phyloP scores from a whole-genome alignment of 2,888 invertebrate species.

The Autographa gamma region DNA sequence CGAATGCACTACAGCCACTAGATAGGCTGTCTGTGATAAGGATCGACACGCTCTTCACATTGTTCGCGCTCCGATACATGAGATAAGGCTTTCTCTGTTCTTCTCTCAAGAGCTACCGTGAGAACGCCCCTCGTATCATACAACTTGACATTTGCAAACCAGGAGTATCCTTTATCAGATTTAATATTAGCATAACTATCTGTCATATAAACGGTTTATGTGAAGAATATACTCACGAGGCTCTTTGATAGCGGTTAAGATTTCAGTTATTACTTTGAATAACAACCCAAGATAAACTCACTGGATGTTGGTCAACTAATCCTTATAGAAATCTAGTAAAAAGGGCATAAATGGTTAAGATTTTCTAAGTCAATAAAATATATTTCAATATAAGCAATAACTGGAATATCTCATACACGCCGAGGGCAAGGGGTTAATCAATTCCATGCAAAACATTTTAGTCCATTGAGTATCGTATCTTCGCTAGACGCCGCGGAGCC shows the following conservation, averaged over 20 bases:
- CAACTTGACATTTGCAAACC: constrained; percentile 77
- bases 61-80: constrained; percentile 84
- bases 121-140: constrained; percentile 76
- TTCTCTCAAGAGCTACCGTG: constrained; percentile 84
- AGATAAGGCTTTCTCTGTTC: constrained; percentile 86
- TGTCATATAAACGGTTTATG: constrained; percentile 45
- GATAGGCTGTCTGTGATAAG: constrained; percentile 82
- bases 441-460: constrained; percentile 76
- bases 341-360: constrained; percentile 1
- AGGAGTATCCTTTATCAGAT: constrained; percentile 71
- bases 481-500: constrained; percentile 85
- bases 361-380: constrained; percentile 14
- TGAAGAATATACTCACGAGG: constrained; percentile 28
- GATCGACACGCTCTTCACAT: constrained; percentile 85
- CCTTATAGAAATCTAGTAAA: background rate
- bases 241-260: constrained; percentile 28
- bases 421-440: constrained; percentile 71
- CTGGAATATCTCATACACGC: constrained; percentile 59
- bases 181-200: constrained; percentile 65
- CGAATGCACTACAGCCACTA: constrained; percentile 77
- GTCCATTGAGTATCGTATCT: constrained; percentile 77
- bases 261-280: constrained; percentile 4
- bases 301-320: background rate
- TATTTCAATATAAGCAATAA: constrained; percentile 40
- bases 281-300: background rate